These are phyloP conservation scores for Sinodicranocentrus sp. DNA, from an alignment of 2,888 invertebrate species.

Conservation along the genomic window DNA sequence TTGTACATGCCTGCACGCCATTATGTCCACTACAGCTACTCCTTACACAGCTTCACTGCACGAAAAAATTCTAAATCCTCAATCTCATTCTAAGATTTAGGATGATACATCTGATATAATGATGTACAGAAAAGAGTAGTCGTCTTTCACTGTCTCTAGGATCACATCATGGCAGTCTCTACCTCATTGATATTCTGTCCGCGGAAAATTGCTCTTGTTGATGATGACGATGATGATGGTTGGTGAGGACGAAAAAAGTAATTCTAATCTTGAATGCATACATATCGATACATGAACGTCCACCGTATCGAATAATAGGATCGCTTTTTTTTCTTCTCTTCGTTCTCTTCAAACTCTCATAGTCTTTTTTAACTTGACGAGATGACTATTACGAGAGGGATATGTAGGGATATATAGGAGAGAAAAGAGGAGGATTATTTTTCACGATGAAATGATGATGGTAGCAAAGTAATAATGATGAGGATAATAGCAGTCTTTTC, in stretches of 20 bases:
- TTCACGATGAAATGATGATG: not conserved
- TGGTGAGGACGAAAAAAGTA: constrained; percentile 44
- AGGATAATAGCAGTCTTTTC: constrained; percentile 13
- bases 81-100: not conserved
- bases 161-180: not conserved
- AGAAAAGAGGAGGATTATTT: not conserved
- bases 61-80: not conserved
- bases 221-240: constrained; percentile 45
- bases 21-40: constrained; percentile 19
- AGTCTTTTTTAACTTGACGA: not conserved
- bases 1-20: not conserved
- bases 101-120: constrained; percentile 8
- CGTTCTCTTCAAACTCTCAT: too few species aligned
- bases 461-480: constrained; percentile 14
- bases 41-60: constrained; percentile 11
- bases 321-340: too few species aligned
- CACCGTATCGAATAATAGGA: constrained; percentile 44
- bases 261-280: constrained; percentile 14
- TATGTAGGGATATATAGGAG: not conserved
- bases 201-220: constrained; percentile 74
- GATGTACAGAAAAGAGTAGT: not conserved
- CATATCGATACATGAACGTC: not conserved
- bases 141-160: not conserved
- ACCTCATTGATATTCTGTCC: constrained; percentile 76
- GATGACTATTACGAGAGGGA: not conserved